A percentile compares a stretch with the other conserved stretches of the same genome.
phyloP scores from a whole-genome alignment of 2,888 invertebrate genomes.

The Dastarcus helophoroides region DNA sequence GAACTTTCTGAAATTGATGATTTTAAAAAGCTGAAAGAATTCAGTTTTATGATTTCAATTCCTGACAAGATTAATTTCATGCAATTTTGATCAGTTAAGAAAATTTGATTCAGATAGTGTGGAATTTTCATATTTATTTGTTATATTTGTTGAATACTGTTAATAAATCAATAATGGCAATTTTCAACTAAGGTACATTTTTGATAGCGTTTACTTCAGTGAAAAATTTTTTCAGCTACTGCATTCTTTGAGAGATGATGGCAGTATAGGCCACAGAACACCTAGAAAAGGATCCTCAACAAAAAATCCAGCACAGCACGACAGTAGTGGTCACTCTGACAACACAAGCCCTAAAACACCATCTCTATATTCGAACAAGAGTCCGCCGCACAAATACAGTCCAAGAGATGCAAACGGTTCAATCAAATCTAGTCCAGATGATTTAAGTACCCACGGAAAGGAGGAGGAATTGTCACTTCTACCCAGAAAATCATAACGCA shows the following conservation, averaged over 20 bases:
- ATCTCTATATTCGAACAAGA: conserved; percentile 25
- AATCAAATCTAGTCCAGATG: conserved; percentile 23
- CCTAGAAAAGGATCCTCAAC: conserved; percentile 25
- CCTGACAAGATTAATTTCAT: too few species aligned
- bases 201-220: too few species aligned
- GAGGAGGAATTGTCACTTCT: conserved; percentile 31
- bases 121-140: too few species aligned
- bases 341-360: conserved; percentile 26
- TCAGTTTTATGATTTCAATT: too few species aligned
- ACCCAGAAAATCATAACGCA: conserved; percentile 33
- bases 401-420: conserved; percentile 29
- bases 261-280: conserved; percentile 36
- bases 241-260: conserved; percentile 67
- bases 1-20: too few species aligned
- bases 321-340: conserved; percentile 10
- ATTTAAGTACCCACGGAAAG: conserved; percentile 19
- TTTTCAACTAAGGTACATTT: too few species aligned
- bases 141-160: too few species aligned
- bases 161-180: too few species aligned
- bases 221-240: conserved; percentile 57
- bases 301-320: conserved; percentile 17
- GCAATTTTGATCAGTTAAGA: too few species aligned
- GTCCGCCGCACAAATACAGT: conserved; percentile 25
- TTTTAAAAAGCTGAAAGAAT: too few species aligned
- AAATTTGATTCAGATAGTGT: too few species aligned